These are phyloP conservation scores for Mamestra brassicae DNA, from an alignment of 2,888 invertebrate species.

Conservation along the genomic window DNA sequence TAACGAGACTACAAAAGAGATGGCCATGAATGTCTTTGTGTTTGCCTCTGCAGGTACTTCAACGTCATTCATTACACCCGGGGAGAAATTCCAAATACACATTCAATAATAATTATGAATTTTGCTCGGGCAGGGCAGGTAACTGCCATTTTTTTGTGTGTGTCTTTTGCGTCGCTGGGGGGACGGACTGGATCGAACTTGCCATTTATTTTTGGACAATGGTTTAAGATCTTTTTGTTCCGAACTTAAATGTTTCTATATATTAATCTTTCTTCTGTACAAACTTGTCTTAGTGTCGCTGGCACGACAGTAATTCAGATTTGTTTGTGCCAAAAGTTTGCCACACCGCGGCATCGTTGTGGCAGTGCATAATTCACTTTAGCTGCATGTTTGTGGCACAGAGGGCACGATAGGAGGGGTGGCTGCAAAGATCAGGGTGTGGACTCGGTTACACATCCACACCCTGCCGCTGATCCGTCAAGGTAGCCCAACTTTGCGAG, in stretches of 20 bases:
- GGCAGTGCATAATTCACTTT: too few relatives aligned
- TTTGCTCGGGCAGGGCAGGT: neutral
- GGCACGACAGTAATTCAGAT: too few relatives aligned
- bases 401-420: too few relatives aligned
- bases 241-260: neutral
- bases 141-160: neutral
- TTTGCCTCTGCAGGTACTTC: neutral
- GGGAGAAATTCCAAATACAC: constrained; percentile 6
- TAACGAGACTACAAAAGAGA: neutral
- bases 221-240: neutral
- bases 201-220: neutral
- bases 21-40: constrained; percentile 15
- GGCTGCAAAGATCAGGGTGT: too few relatives aligned
- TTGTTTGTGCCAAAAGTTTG: too few relatives aligned
- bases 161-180: too few relatives aligned
- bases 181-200: too few relatives aligned
- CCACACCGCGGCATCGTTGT: too few relatives aligned
- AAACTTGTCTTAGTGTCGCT: too few relatives aligned
- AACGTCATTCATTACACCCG: neutral
- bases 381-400: too few relatives aligned
- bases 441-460: too few relatives aligned
- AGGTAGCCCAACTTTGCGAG: neutral
- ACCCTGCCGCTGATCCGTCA: too few relatives aligned
- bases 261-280: neutral
- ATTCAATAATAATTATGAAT: neutral